A percentile compares a stretch with the other conserved stretches of the same genome.
Evolutionary conservation across 2,113 vertebrate genomes (phyloP).

Genomic region (Carlito syrichta): DNA sequence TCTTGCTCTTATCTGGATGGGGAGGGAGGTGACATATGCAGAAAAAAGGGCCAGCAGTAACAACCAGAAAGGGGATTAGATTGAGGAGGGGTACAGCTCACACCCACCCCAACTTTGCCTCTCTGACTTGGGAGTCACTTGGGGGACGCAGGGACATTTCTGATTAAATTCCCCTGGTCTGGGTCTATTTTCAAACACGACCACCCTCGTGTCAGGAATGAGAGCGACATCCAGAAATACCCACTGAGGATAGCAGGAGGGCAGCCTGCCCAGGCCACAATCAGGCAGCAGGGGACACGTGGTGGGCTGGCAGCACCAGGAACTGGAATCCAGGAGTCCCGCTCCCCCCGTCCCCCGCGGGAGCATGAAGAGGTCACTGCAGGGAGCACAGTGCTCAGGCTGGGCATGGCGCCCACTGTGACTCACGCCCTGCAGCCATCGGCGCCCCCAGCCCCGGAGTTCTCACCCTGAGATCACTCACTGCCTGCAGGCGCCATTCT

Average conservation of each 20-base stretch:
- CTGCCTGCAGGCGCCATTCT: background rate
- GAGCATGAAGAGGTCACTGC: slow-evolving; percentile 67
- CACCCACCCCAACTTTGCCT: background rate
- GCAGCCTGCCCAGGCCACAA: background rate
- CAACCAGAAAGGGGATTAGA: background rate
- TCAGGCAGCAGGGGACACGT: background rate
- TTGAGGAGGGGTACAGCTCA: background rate
- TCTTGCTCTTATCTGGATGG: background rate
- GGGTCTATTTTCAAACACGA: background rate
- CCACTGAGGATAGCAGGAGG: background rate
- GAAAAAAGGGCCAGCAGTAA: background rate
- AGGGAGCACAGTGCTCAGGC: background rate
- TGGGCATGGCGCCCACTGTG: slow-evolving; percentile 53
- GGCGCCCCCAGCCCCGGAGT: background rate
- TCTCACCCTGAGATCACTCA: slow-evolving; percentile 28
- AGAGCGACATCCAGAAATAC: slow-evolving; percentile 22
- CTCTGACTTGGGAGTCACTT: background rate
- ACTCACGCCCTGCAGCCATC: slow-evolving; percentile 62
- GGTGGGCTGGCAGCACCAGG: background rate
- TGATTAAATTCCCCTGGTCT: background rate
- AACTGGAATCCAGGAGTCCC: background rate
- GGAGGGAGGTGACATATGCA: background rate
- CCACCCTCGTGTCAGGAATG: background rate
- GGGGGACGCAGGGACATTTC: background rate
- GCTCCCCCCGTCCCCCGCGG: background rate